Evolutionary conservation across 2,888 invertebrate genomes (phyloP), one percentile per base, ranked within the genome.

Genomic region (Malthinus flaveolus): DNA sequence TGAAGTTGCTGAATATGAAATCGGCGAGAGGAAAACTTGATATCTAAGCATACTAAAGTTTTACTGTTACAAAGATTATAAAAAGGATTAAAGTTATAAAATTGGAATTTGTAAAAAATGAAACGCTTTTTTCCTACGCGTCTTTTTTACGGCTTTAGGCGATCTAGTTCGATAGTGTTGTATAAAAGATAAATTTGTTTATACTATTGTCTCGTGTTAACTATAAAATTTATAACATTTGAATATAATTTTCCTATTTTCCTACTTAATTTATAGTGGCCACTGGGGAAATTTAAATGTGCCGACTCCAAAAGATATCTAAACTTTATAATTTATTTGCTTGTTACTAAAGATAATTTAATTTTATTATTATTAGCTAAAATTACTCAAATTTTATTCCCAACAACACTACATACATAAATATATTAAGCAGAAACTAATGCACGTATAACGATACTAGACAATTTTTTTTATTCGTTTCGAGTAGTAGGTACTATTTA

Each of bases 51-150:
- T 35, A 58, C 57, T 58, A 58, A 58, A 58, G 57, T 58, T 52
- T 58, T 58, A 53, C 57, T 34, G 52, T 48, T 58, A 48, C 52
- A 58, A 58, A 58, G 57, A 58, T 58, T 58, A 58, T 58, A 58
- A 58, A 58, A 53, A 58, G 57, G 57, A 58, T 58, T 58, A 58
- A 58, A 58, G 57, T 58, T 58, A 52, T 58, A 58, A 58, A 58
- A 54, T 35, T 39, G 36, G 46, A 35, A 44, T 52, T 52, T 48
- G 48, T 53, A 58, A 47, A 57, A 56, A 56, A 57, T 32, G 49
- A 42, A 42, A 42, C 15, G 9, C 23, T 23, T 23, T 23, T 23
- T 23, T 5, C 23, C n/a, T n/a, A n/a, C n/a, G n/a, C n/a, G n/a
- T 23, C 23, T 23, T 5, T 23, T 39, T 42, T 23, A 15, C 15